Base-by-base conservation (phyloP, 2,113 vertebrate genomes). In the Ceuthmochares aereus region DNA sequence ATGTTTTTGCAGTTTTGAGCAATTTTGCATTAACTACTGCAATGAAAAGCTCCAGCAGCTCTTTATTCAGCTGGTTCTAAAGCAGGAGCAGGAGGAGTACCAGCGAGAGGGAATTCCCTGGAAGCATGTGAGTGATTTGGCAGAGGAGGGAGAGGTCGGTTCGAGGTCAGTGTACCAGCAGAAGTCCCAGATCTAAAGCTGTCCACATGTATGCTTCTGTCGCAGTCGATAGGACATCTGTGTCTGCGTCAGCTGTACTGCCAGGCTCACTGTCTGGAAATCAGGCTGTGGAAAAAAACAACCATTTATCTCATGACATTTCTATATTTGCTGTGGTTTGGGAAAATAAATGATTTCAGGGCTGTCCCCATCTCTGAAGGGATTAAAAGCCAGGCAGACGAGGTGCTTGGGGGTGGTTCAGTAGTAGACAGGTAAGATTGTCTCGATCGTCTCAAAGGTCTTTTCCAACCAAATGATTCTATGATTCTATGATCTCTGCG, bases 21-120 rank as follows among this genome's bases (percentile, higher is more conserved):
- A 99, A 69, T 99, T 99, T 97, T 99, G 99, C 96, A 99, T 99
- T 95, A 99, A 99, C 97, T 99, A 99, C 98, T 99, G 99, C 95
- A 99, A 99, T 4, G 99, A 99, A 86, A 99, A 99, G 87, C 98
- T 99, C 40, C 99, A 99, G 97, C 99, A 99, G 96, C 99, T 99
- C 27, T 99, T 99, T 84, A 99, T 99, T 83, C 99, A 99, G 97
- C 98, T 99, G 96, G 99, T 99, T 68, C 98, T 99, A 59, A 99
- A 98, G 97, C 99, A 99, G 93, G 99, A 99, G 43, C 99, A 99
- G 94, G 99, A 99, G 30, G 99, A 99, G 76, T 99, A 99, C 86
- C 99, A 99, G 91, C 97, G 99, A 84, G 99, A 99, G 78, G 99
- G 99, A 23, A 99, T 99, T 95, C 99, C 99, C 20, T 99, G 99